Conservation (phyloP, 2,888 invertebrate species). For the Peribatodes rhomboidaria region DNA sequence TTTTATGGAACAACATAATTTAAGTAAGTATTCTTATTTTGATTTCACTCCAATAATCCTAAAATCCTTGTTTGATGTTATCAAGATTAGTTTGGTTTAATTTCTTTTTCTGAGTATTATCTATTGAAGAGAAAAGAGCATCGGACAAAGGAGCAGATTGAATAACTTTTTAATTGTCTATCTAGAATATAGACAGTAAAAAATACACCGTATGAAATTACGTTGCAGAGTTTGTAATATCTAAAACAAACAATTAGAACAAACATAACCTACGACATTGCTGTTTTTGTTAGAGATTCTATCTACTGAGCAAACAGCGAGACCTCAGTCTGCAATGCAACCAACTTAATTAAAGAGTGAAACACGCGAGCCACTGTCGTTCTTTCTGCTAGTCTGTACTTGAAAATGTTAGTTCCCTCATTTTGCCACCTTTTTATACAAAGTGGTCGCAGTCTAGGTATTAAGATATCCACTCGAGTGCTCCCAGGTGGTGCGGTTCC, state of each 20-base stretch:
- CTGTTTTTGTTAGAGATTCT: conserved; percentile 17
- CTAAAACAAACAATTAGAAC: conserved; percentile 7
- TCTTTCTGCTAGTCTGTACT: neutral
- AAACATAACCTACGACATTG: conserved; percentile 21
- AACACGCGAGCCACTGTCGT: neutral
- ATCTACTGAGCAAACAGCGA: conserved; percentile 6
- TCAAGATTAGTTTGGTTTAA: too few species aligned
- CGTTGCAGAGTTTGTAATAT: neutral
- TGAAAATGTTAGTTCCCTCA: neutral
- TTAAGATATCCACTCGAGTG: conserved; percentile 13
- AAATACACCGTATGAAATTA: too few species aligned
- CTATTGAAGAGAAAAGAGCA: too few species aligned
- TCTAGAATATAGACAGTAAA: too few species aligned
- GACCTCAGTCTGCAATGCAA: neutral
- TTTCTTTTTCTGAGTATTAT: too few species aligned
- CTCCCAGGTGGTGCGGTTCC: conserved; percentile 51
- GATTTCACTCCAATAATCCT: too few species aligned
- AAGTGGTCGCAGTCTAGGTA: neutral
- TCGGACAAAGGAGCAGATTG: too few species aligned
- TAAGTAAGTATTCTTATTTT: too few species aligned
- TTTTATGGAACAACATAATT: conserved; percentile 4
- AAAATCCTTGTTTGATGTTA: too few species aligned
- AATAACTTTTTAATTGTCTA: too few species aligned
- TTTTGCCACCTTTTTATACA: neutral
- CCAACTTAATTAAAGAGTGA: neutral